phyloP scores from a whole-genome alignment of 2,113 vertebrate genomes.

The Taurulus bubalis region DNA sequence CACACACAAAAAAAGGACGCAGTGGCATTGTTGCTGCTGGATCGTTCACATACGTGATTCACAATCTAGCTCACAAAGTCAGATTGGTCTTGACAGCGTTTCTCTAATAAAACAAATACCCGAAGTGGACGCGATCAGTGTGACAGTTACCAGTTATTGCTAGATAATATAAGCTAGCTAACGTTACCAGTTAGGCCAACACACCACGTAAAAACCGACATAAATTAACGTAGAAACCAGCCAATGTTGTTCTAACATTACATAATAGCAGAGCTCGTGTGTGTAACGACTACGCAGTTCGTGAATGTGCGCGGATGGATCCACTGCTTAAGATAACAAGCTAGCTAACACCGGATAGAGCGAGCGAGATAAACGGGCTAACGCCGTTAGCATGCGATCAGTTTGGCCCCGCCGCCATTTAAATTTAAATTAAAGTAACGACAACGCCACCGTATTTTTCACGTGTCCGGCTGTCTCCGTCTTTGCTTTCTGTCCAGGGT shows the following conservation, averaged over 20 bases:
- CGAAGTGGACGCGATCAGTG: not conserved
- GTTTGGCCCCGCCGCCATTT: not conserved
- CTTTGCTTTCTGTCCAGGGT: not conserved
- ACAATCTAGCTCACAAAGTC: not conserved
- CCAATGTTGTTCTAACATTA: not conserved
- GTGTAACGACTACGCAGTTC: constrained; percentile 1
- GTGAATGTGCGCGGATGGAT: not conserved
- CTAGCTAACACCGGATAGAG: constrained; percentile 9
- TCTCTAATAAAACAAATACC: not conserved
- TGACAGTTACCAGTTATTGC: not conserved
- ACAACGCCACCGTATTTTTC: not conserved
- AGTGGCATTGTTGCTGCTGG: constrained; percentile 21
- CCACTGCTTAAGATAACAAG: constrained; percentile 11
- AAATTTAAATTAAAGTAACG: not conserved
- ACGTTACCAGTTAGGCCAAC: not conserved
- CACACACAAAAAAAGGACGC: constrained; percentile 28
- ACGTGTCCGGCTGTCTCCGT: not conserved
- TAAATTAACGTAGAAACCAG: not conserved
- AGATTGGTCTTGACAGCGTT: too few relatives aligned
- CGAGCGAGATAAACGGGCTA: constrained; percentile 52
- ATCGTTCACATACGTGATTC: not conserved
- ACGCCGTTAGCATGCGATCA: constrained; percentile 62
- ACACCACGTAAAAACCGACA: not conserved
- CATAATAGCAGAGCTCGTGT: not conserved
- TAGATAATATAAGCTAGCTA: constrained; percentile 7